Base-by-base conservation (phyloP, 2,113 vertebrate genomes). In the Odontophorus gujanensis region DNA sequence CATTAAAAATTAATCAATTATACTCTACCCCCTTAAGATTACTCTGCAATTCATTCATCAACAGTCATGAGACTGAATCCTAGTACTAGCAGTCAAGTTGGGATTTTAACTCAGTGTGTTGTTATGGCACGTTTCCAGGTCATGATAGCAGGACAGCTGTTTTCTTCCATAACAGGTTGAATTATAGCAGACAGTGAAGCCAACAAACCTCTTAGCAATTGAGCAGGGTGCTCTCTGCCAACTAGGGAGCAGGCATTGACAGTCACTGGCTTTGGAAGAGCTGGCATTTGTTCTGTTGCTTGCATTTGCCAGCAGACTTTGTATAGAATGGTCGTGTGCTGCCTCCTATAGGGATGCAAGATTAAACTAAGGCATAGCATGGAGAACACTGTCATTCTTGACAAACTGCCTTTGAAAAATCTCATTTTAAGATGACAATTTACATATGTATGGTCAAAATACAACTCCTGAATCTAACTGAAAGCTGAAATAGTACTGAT, bases 201-300 rank as follows among this genome's bases (percentile, higher is more conserved):
- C 97, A 98, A 92, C 92, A 98, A 98, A 97, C 78, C 97, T 98
- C 96, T 97, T 97, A 97, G 94, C 95, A 96, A 97, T 97, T 98
- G 95, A 98, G 97, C 90, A 97, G 96, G 87, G 95, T 95, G 78
- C 94, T 97, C 87, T 90, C 86, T 97, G 97, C 97, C 97, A 98
- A 57, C 91, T 74, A 95, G 96, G 94, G 96, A 97, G 86, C 72
- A 97, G 88, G 65, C 94, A 96, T 89, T 96, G 96, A 96, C 83
- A 96, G 94, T 76, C 96, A 88, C 57, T 96, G 96, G 92, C 93
- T 96, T 96, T 96, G 83, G 82, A 95, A 95, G 63, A 72, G 19
- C 58, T 97, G 96, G 95, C 92, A 95, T 93, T 90, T 90, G 40
- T 96, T 97, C 93, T 68, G 75, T 65, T 81, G 57, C 80, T 90